Evolutionary conservation across 2,797 vertebrate genomes (phyloP), one percentile per base, ranked within the genome.

Genomic region (Remorina albescens): DNA sequence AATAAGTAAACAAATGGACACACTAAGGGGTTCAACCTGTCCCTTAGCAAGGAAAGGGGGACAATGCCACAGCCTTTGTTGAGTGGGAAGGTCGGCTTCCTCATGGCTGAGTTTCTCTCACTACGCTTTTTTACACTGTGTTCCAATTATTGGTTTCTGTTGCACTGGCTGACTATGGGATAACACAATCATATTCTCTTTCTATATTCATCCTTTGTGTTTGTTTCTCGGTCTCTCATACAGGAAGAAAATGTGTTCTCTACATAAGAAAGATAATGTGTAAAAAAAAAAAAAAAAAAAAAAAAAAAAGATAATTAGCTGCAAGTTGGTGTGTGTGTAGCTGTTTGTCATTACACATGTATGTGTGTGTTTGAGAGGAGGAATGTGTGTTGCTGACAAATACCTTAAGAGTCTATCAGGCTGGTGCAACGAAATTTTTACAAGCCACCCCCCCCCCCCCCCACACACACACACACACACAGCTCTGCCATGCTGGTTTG

Each of bases 51-150:
- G 94, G 68, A 94, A 96, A 93, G 88, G 93, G 92, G 92, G 91
- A 89, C 93, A 87, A 94, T 88, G 89, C 95, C 91, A 89, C 96
- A 95, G 96, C 96, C 96, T 97, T 93, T 96, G 96, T 94, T 94
- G 94, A 97, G 94, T 94, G 93, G 88, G 95, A 95, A 97, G 94
- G 78, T 86, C 86, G 80, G 89, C 88, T 88, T 95, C 93, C 89
- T 92, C 91, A 91, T 93, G 95, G 97, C 96, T 95, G 95, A 95
- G 93, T 95, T 98, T 98, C 96, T 97, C 96, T 96, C 96, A 96
- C 96, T 94, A 94, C 94, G 96, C 90, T 98, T 99, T 98, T 99
- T 97, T 98, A 98, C 97, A 97, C 97, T 97, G 97, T 98, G 97
- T 97, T 97, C 96, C 95, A 95, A 95, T 96, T 97, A 94, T 94